Percentiles rank a stretch among this genome's conserved stretches.
These are phyloP conservation scores for Drosophila varians DNA, from an alignment of 1,140 invertebrate genomes.

Conservation along the genomic window DNA sequence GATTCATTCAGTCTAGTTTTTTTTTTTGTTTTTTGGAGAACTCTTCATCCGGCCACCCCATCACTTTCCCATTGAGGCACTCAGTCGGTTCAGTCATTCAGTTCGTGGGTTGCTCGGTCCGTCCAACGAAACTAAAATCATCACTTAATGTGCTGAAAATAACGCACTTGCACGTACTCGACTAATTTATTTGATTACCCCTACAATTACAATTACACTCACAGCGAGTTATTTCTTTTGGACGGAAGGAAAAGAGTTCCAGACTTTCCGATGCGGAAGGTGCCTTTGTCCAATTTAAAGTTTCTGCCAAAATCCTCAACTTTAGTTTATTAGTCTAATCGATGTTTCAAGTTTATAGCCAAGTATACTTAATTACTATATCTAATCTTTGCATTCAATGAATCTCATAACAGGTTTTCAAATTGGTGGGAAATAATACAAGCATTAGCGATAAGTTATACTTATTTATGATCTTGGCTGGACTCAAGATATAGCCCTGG, in stretches of 20 bases:
- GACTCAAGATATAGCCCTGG: neutral
- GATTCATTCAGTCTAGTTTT: constrained; percentile 55
- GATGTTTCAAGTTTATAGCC: constrained; percentile 37
- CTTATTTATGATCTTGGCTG: constrained; percentile 15
- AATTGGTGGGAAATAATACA: too few species aligned
- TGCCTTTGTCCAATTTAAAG: constrained; percentile 22
- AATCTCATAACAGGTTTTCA: constrained; percentile 1
- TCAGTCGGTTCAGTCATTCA: constrained; percentile 16
- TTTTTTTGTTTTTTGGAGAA: constrained; percentile 21
- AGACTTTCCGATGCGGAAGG: neutral
- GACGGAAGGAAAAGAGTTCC: constrained; percentile 6
- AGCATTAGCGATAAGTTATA: neutral
- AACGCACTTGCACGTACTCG: constrained; percentile 76
- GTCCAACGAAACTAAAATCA: constrained; percentile 46
- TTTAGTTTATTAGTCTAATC: constrained; percentile 15
- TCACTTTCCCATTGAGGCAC: constrained; percentile 23
- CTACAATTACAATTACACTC: constrained; percentile 49
- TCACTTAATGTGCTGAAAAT: constrained; percentile 73
- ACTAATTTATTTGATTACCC: constrained; percentile 77
- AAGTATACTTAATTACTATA: constrained; percentile 24
- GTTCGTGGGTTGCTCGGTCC: neutral
- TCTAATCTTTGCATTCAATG: constrained; percentile 22
- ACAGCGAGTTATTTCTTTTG: constrained; percentile 10
- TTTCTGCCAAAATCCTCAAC: neutral
- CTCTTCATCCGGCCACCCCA: constrained; percentile 29